phyloP scores from a whole-genome alignment of 2,888 invertebrate species.

The Polymixis flavicincta region DNA sequence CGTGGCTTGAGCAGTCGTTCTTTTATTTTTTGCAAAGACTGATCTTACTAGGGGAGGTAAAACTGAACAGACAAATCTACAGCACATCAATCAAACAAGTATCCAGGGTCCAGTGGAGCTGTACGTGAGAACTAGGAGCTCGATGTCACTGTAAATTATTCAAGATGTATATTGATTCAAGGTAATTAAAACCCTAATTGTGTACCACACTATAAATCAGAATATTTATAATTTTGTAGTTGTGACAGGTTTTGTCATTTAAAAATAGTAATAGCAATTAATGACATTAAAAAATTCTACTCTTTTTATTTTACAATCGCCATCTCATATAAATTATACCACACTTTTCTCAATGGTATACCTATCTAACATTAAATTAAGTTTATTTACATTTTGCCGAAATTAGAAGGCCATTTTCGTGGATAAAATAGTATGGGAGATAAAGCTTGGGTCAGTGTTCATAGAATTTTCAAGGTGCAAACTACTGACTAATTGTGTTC shows the following conservation, averaged over 20 bases:
- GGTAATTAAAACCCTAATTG: no score
- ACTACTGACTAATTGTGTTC: slow-evolving; percentile 31
- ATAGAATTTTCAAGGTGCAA: slow-evolving; percentile 29
- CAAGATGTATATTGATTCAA: no score
- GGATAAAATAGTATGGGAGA: slow-evolving; percentile 38
- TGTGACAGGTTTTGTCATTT: not conserved
- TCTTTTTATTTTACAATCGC: slow-evolving; percentile 42
- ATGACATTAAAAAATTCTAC: slow-evolving; percentile 20
- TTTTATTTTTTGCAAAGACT: not conserved
- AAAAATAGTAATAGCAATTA: not conserved
- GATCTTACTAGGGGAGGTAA: not conserved
- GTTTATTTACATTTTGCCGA: slow-evolving; percentile 68
- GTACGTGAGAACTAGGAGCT: no score
- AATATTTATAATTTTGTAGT: no score
- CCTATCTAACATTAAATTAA: slow-evolving; percentile 70
- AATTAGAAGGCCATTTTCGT: slow-evolving; percentile 74
- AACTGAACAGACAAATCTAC: not conserved
- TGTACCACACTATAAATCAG: no score
- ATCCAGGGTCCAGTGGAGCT: no score
- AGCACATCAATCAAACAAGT: not conserved
- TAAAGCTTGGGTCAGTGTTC: slow-evolving; percentile 24
- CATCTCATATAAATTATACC: slow-evolving; percentile 60
- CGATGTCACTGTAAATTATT: no score
- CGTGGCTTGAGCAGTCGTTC: not conserved
- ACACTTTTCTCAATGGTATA: slow-evolving; percentile 54